These are phyloP conservation scores for Eriosoma lanigerum DNA, from an alignment of 1,140 invertebrate genomes.

Conservation along the genomic window DNA sequence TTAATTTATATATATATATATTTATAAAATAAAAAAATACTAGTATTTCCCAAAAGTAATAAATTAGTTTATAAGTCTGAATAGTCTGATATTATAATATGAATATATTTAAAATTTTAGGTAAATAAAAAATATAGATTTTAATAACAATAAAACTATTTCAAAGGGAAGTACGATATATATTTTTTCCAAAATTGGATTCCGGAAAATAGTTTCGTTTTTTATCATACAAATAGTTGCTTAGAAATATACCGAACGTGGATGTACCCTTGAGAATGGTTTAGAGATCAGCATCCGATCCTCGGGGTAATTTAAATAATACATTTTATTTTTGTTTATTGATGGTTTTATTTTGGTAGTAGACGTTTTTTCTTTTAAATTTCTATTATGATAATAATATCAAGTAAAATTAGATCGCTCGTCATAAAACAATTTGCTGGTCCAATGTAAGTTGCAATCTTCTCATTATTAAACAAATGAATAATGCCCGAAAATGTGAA, in stretches of 20 bases:
- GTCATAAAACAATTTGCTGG: neutral
- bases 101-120: no score
- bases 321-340: neutral
- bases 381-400: neutral
- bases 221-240: neutral
- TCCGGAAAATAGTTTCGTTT: neutral
- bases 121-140: no score
- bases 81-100: no score
- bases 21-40: no score
- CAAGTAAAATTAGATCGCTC: neutral
- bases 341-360: neutral
- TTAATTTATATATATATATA: no score
- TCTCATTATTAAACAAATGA: no score
- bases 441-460: neutral
- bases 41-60: no score
- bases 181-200: neutral
- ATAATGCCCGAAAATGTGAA: neutral
- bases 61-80: no score
- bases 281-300: neutral
- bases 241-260: neutral
- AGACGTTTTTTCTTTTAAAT: neutral
- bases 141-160: no score
- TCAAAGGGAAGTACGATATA: neutral
- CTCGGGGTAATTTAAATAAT: neutral
- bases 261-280: neutral